Base-by-base conservation (phyloP, 2,113 vertebrate genomes). In the Cottus gobio region DNA sequence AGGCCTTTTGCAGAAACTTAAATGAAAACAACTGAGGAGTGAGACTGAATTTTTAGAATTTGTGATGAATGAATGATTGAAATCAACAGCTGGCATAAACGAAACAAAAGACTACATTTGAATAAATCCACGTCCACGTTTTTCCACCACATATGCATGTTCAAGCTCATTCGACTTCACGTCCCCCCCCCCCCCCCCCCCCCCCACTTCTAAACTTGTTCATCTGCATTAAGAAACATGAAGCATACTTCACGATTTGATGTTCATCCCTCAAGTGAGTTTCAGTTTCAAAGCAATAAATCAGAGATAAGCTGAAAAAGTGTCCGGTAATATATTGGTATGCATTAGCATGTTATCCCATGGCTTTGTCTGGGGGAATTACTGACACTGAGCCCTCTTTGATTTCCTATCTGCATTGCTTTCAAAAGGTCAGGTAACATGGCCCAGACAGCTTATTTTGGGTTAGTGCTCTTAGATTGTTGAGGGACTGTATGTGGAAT, bases 191-290 rank as follows among this genome's bases (percentile, higher is more conserved):
- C 46, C 30, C 20, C 18, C 62, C 16, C 46, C 46, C 30, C 20
- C 18, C 62, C 16, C 46, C 5, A n/a, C 24, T 37, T 37, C 58
- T 31, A 22, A 78, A 54, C 13, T 46, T 60, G 18, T 52, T 66
- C 42, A 37, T 60, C 37, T 4, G 28, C 77, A 80, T 80, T 80
- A 64, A 50, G 67, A 86, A 83, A 77, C 85, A 83, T 77, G 57
- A 46, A 26, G 68, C 73, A 61, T 70, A 15, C 57, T 67, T 46
- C 20, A 69, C 46, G 62, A 80, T 80, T 69, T 31, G 56, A 57
- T 86, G 66, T 75, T 66, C 62, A 71, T 76, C 65, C 79, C 80
- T 83, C 66, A 42, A 71, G 67, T 67, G 75, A 79, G 37, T 77
- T 72, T 61, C 57, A 65, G 39, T 63, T 80, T 79, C 62, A 77